These are phyloP conservation scores for Orius insidiosus DNA, from an alignment of 1,140 invertebrate species.

Conservation along the genomic window DNA sequence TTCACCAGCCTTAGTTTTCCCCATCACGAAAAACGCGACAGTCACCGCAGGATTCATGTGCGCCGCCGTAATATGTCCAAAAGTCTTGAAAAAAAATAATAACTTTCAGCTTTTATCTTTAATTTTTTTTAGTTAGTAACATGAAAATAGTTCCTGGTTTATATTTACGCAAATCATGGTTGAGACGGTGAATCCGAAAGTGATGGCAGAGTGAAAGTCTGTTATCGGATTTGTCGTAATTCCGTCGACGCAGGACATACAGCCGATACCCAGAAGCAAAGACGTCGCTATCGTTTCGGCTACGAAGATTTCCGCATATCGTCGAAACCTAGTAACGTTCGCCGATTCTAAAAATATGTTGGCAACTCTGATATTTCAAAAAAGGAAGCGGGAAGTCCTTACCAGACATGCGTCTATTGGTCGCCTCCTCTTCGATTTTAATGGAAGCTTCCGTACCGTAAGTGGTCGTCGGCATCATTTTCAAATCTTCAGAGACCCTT, in stretches of 20 bases:
- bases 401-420: too few relatives aligned
- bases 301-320: constrained; percentile 16
- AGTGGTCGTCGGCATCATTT: too few relatives aligned
- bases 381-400: too few relatives aligned
- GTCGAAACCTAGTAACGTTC: too few relatives aligned
- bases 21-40: constrained; percentile 28
- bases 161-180: constrained; percentile 18
- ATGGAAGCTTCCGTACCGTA: too few relatives aligned
- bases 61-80: constrained; percentile 24
- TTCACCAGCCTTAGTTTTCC: constrained; percentile 28
- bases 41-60: constrained; percentile 37
- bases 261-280: constrained; percentile 21
- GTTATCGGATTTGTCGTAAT: constrained; percentile 1
- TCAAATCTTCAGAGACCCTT: too few relatives aligned
- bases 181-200: constrained; percentile 20
- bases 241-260: constrained; percentile 16
- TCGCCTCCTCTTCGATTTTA: too few relatives aligned
- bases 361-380: too few relatives aligned
- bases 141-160: too few relatives aligned
- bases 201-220: constrained; percentile 17
- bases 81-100: constrained; percentile 23
- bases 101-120: too few relatives aligned
- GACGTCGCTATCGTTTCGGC: constrained; percentile 21
- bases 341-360: too few relatives aligned
- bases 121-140: too few relatives aligned